A percentile compares a stretch with the other conserved stretches of the same genome.
Conservation (phyloP, 2,797 vertebrate species). For the Hypotaenidia philippensis region DNA sequence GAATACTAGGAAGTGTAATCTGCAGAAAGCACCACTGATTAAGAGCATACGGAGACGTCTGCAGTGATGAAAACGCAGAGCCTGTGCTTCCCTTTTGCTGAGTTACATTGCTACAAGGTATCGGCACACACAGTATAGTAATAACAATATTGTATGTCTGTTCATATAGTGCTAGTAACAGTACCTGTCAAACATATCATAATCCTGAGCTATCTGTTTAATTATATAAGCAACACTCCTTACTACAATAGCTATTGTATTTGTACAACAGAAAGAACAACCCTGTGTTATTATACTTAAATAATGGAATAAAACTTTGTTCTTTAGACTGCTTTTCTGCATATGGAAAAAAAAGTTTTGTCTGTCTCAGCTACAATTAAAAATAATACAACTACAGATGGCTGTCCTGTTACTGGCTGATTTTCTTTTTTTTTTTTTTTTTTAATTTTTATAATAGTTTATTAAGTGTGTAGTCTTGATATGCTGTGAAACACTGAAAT, state of each 20-base stretch:
- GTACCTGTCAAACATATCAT: constrained; percentile 53
- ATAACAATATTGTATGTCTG: constrained; percentile 40
- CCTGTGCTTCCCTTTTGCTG: constrained; percentile 1
- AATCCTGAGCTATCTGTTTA: constrained; percentile 33
- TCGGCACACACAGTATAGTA: not conserved
- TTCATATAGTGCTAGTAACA: not conserved
- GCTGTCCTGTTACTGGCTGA: not conserved
- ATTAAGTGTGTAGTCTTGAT: not conserved
- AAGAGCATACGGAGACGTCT: not conserved
- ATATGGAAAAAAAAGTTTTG: not conserved
- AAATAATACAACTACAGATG: constrained; percentile 3
- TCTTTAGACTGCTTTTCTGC: constrained; percentile 4
- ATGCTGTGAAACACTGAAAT: not conserved
- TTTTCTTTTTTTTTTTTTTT: not conserved
- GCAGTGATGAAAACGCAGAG: not conserved
- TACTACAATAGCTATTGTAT: constrained; percentile 33
- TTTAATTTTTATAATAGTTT: not conserved
- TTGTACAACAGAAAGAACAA: constrained; percentile 17
- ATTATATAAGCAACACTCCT: constrained; percentile 31
- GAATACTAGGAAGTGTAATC: not conserved
- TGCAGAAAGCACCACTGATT: not conserved
- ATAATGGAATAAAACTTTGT: constrained; percentile 26
- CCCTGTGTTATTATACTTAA: not conserved
- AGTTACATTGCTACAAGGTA: not conserved
- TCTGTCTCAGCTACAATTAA: constrained; percentile 7